A percentile compares a stretch with the other conserved stretches of the same genome.
Evolutionary conservation across 2,113 vertebrate species (phyloP).

Genomic region (Nyctereutes procyonoides): DNA sequence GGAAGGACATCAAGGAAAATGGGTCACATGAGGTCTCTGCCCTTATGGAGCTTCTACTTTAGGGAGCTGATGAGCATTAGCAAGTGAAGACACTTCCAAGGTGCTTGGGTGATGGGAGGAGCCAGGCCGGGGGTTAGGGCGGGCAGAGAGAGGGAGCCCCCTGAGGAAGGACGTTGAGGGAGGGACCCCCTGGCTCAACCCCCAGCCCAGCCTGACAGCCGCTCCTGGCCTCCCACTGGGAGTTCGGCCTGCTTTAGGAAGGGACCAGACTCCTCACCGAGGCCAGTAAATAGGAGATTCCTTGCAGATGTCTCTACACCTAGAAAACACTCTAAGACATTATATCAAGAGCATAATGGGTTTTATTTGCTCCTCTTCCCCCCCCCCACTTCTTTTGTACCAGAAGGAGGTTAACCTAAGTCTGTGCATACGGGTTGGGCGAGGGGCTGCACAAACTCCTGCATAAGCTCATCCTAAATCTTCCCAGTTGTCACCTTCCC

Average conservation of each 20-base stretch:
- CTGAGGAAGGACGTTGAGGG: neutral
- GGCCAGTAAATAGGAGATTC: constrained; percentile 61
- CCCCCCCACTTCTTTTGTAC: neutral
- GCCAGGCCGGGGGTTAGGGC: no score
- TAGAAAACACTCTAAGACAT: constrained; percentile 51
- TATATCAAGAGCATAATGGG: constrained; percentile 23
- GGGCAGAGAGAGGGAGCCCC: neutral
- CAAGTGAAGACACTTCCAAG: neutral
- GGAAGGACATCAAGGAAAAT: neutral
- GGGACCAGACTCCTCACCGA: neutral
- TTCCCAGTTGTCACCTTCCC: neutral
- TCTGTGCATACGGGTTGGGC: neutral
- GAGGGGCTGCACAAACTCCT: neutral
- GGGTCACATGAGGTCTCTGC: neutral
- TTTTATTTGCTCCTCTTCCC: constrained; percentile 10
- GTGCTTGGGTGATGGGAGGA: neutral
- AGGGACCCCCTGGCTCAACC: neutral
- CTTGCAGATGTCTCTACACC: constrained; percentile 45
- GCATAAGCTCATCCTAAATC: neutral
- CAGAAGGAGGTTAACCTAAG: constrained; percentile 18
- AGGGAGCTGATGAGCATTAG: neutral
- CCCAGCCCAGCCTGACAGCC: neutral
- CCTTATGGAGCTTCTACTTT: neutral
- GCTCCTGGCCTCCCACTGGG: neutral
- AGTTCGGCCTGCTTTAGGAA: neutral